Evolutionary conservation across 2,113 vertebrate genomes (phyloP), one percentile per base, ranked within the genome.

Genomic region (Crotalus tigris): DNA sequence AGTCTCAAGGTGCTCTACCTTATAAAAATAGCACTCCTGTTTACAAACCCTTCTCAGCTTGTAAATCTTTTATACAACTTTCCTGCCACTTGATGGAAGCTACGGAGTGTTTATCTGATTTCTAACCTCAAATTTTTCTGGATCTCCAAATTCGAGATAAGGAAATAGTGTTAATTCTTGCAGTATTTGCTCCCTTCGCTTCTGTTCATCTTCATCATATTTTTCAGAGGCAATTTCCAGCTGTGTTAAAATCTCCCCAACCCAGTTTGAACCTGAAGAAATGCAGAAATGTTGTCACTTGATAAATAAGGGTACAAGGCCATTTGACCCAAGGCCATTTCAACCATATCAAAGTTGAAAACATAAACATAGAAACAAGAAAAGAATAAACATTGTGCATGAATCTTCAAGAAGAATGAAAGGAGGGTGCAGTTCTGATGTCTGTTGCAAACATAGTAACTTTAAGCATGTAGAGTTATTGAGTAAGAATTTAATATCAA

Each of bases 101-200:
- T 75, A 75, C 2, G 19, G n/a, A 39, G 33, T 44, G 44, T 44
- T 81, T 81, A 33, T 81, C 75, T 1, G 7, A 21, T 7, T 58
- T 23, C 90, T 89, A 26, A 93, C 93, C 93, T 93, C 19, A 75
- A 91, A 85, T 57, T 89, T 85, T 11, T 64, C 69, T 64, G 55
- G 64, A 75, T 92, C 81, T 24, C 91, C 91, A 51, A 69, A 92
- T 19, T 92, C 91, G 5, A 92, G 75, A 5, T 5, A 29, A 21
- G 4, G 49, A 69, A 59, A 1, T 15, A 69, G 6, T 21, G 4
- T 4, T 33, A 69, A 5, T 15, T 69, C 4, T 5, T 69, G 29
- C 23, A 92, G 9, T 69, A 92, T 59, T 4, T 92, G 54, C 86
- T 55, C 17, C 87, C 26, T 87, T 33, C n/a, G 21, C 44, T 90